Base-by-base conservation (phyloP, 2,888 invertebrate species). In the Synanthedon tipuliformis region DNA sequence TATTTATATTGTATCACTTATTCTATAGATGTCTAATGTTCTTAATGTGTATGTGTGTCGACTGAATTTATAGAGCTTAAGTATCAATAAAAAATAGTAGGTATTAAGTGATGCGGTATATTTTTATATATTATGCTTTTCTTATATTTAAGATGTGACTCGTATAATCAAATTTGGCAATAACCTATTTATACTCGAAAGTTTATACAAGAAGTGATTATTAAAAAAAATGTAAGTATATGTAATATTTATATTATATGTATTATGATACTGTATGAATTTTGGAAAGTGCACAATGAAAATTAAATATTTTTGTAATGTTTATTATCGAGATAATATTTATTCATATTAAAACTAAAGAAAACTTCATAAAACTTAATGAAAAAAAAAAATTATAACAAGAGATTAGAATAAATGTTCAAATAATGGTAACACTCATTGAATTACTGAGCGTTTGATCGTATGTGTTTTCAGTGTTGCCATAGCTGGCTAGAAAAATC, bases 31-130 rank as follows among this genome's bases (percentile, higher is more conserved):
- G 23, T 23, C 5, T 23, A 23, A 23, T 5, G 23, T 23, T 23
- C 23, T 23, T 23, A 34, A 10, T 34, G 10, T 34, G 34, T 34
- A 34, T 34, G 34, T 34, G 34, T 57, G 55, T 58, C 58, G 71
- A 73, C 68, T 72, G 71, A 70, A 61, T 54, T 34, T 48, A 51
- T 74, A 73, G 71, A 75, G 68, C 67, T 75, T 78, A 76, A 69
- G 72, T 63, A 54, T 53, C 52, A 52, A 54, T 50, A 49, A 50
- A 53, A 40, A 3, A n/a, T n/a, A n/a, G n/a, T 34, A 50, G 27
- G 27, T 13, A 12, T 53, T 54, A 52, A 55, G 51, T 52, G 59
- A 63, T 60, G 52, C 57, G 57, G 55, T 8, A 66, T 75, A 75
- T 78, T 75, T 78, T 76, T 73, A 63, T 72, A 23, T 23, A 23